Conservation (phyloP, 2,888 invertebrate genomes). For the Perdita meconis region DNA sequence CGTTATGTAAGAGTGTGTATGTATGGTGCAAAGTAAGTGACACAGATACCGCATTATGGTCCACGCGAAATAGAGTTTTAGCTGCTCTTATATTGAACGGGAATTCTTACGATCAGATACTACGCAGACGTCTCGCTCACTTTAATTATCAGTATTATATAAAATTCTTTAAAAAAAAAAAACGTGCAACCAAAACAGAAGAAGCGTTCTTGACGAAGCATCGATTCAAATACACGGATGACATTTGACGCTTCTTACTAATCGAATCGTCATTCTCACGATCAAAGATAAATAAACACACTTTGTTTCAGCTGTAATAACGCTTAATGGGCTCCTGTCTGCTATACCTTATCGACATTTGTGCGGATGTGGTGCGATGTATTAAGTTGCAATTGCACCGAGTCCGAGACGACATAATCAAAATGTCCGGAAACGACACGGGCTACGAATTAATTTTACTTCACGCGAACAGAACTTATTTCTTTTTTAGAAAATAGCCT, state of each 20-base stretch:
- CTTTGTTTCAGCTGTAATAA: slow-evolving; percentile 19
- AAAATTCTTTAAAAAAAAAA: neutral
- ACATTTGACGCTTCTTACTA: neutral
- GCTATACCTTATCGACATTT: slow-evolving; percentile 41
- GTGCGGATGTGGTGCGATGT: slow-evolving; percentile 48
- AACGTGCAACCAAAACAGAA: too few species aligned
- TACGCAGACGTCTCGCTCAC: too few species aligned
- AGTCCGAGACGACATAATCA: neutral
- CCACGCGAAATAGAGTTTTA: slow-evolving; percentile 16
- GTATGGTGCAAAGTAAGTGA: slow-evolving; percentile 36
- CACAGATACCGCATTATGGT: slow-evolving; percentile 40
- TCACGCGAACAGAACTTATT: neutral
- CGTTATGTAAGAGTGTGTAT: slow-evolving; percentile 52
- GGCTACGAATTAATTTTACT: slow-evolving; percentile 4
- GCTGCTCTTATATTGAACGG: neutral
- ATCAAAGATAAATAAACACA: neutral
- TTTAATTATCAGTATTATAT: neutral
- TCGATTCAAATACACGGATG: neutral
- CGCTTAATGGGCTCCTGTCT: slow-evolving; percentile 2
- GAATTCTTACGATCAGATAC: neutral
- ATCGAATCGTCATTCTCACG: neutral
- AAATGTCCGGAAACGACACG: slow-evolving; percentile 16
- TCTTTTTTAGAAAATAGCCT: neutral
- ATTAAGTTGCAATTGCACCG: slow-evolving; percentile 14
- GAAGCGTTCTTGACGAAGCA: too few species aligned